A percentile compares a stretch with the other conserved stretches of the same genome.
phyloP scores from a whole-genome alignment of 2,113 vertebrate genomes.

The Alexandromys fortis region DNA sequence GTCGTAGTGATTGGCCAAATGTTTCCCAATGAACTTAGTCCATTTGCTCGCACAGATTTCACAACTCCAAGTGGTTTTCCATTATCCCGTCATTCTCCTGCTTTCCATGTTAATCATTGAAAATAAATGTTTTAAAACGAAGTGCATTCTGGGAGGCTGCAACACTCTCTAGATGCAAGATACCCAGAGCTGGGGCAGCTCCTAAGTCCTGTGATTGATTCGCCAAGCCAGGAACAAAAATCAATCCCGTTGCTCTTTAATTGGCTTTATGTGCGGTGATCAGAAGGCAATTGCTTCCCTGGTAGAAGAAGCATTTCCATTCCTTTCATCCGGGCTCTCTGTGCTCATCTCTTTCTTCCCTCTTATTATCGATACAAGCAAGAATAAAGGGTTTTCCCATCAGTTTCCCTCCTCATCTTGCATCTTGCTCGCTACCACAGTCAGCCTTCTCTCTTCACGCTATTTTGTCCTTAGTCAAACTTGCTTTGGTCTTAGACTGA shows the following conservation, averaged over 20 bases:
- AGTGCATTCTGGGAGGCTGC: neutral
- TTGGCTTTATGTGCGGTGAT: conserved; percentile 62
- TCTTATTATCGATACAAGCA: neutral
- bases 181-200: neutral
- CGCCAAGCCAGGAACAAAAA: conserved; percentile 45
- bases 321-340: conserved; percentile 49
- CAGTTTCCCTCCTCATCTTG: neutral
- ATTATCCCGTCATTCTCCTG: neutral
- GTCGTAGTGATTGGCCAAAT: neutral
- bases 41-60: conserved; percentile 34
- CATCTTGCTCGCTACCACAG: neutral
- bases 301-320: conserved; percentile 17
- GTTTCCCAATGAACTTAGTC: neutral
- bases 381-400: conserved; percentile 30
- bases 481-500: neutral
- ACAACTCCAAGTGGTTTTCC: conserved; percentile 26
- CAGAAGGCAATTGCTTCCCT: conserved; percentile 53
- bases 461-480: neutral
- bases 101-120: conserved; percentile 1
- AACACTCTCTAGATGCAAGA: conserved; percentile 11
- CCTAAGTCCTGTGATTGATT: conserved; percentile 53
- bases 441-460: neutral
- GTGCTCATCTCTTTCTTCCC: neutral
- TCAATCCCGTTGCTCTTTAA: conserved; percentile 69
- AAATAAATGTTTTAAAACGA: conserved; percentile 49